Evolutionary conservation across 2,113 vertebrate genomes (phyloP).

Genomic region (Pseudopodoces humilis): DNA sequence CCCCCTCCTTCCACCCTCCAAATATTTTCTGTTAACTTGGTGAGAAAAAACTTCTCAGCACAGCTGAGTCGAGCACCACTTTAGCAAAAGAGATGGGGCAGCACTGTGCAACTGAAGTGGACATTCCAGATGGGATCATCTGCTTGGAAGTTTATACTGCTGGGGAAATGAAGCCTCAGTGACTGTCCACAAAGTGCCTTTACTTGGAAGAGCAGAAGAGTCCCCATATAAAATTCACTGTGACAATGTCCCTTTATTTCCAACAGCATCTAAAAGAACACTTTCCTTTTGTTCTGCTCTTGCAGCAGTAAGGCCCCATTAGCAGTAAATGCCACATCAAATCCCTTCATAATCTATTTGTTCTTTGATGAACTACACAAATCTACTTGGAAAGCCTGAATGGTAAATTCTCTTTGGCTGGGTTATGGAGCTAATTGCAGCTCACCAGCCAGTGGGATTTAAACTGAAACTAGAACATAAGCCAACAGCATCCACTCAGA

Average conservation of each 20-base stretch:
- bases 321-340: conserved; percentile 17
- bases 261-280: background rate
- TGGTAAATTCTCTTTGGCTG: background rate
- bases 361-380: conserved; percentile 22
- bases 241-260: background rate
- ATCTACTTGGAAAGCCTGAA: conserved; percentile 30
- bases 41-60: background rate
- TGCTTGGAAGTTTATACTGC: background rate
- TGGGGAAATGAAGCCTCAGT: background rate
- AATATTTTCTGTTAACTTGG: background rate
- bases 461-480: conserved; percentile 1
- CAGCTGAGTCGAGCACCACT: background rate
- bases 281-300: background rate
- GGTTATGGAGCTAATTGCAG: conserved; percentile 20
- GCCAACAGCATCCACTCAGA: background rate
- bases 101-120: background rate
- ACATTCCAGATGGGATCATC: background rate
- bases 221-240: background rate
- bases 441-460: background rate
- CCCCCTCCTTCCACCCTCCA: background rate
- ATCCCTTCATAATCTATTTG: conserved; percentile 15
- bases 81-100: background rate
- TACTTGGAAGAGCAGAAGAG: background rate
- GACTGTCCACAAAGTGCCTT: background rate
- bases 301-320: background rate